phyloP scores from a whole-genome alignment of 2,888 invertebrate species.

The Epiblema foenella region DNA sequence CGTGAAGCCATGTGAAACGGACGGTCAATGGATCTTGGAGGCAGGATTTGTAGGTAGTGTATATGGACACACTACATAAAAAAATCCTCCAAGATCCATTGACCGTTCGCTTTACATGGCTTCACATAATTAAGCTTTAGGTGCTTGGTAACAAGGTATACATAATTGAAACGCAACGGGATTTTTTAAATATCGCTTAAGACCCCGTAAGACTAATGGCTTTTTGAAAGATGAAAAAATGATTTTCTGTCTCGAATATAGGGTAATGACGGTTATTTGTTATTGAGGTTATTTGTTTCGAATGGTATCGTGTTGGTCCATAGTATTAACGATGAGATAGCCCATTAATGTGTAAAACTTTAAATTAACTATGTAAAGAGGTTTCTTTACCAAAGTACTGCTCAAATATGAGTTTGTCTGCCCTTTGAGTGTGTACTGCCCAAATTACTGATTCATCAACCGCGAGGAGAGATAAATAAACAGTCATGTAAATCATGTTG shows the following conservation, averaged over 20 bases:
- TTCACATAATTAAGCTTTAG: constrained; percentile 36
- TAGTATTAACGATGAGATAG: constrained; percentile 7
- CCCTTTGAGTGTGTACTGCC: too few species aligned
- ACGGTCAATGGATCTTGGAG: too few species aligned
- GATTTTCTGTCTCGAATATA: constrained; percentile 20
- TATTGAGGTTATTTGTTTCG: constrained; percentile 7
- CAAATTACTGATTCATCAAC: constrained; percentile 35
- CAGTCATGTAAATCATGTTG: constrained; percentile 1
- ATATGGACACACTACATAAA: background rate
- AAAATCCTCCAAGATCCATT: constrained; percentile 4
- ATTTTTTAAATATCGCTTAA: constrained; percentile 39
- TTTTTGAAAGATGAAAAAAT: constrained; percentile 35
- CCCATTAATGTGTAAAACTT: background rate
- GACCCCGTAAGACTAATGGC: constrained; percentile 38
- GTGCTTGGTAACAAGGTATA: constrained; percentile 38
- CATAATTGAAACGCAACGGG: constrained; percentile 39
- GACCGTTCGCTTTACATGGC: too few species aligned
- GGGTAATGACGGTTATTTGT: constrained; percentile 32
- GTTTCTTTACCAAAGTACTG: constrained; percentile 2
- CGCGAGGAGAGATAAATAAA: constrained; percentile 26
- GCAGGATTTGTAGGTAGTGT: too few species aligned
- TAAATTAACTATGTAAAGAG: constrained; percentile 1
- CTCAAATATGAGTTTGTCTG: background rate
- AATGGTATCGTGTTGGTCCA: constrained; percentile 22
- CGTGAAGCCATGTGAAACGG: too few species aligned